Percentiles rank a stretch among this genome's conserved stretches.
These are phyloP conservation scores for Pristionchus fissidentatus DNA, from an alignment of 2,888 invertebrate species.

Conservation along the genomic window DNA sequence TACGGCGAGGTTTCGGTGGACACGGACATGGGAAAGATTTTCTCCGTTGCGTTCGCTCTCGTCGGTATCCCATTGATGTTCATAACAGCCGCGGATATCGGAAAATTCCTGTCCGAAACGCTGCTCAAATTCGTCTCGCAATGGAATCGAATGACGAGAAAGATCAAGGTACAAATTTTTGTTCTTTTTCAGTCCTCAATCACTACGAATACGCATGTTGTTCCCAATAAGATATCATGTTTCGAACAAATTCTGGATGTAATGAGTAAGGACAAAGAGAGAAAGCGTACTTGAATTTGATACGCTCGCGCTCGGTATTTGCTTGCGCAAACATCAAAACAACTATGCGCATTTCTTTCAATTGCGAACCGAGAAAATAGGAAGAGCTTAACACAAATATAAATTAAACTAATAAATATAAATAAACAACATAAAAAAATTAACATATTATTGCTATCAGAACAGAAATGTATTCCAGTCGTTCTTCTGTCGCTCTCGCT, in stretches of 20 bases:
- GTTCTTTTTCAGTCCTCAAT: background rate
- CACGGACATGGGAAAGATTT: conserved; percentile 75
- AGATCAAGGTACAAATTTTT: conserved; percentile 63
- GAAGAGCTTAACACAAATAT: too few species aligned
- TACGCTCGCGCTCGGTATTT: too few species aligned
- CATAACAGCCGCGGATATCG: conserved; percentile 76
- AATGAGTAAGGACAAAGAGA: too few species aligned
- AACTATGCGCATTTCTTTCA: too few species aligned
- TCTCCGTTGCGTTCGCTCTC: conserved; percentile 75
- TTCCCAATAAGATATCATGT: background rate
- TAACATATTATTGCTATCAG: too few species aligned
- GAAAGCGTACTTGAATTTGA: too few species aligned
- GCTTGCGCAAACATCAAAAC: too few species aligned
- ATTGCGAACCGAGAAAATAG: too few species aligned
- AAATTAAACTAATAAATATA: background rate
- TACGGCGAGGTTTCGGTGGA: conserved; percentile 76
- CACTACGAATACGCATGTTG: too few species aligned
- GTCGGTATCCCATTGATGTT: conserved; percentile 76
- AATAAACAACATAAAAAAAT: background rate
- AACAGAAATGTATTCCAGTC: conserved; percentile 54
- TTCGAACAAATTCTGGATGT: background rate
- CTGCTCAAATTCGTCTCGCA: conserved; percentile 73
- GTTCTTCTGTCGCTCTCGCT: conserved; percentile 66
- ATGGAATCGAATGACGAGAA: conserved; percentile 68
- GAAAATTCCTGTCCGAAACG: conserved; percentile 76